A percentile compares a stretch with the other conserved stretches of the same genome.
These are phyloP conservation scores for Eretmocerus hayati DNA, from an alignment of 2,888 invertebrate genomes.

Conservation along the genomic window DNA sequence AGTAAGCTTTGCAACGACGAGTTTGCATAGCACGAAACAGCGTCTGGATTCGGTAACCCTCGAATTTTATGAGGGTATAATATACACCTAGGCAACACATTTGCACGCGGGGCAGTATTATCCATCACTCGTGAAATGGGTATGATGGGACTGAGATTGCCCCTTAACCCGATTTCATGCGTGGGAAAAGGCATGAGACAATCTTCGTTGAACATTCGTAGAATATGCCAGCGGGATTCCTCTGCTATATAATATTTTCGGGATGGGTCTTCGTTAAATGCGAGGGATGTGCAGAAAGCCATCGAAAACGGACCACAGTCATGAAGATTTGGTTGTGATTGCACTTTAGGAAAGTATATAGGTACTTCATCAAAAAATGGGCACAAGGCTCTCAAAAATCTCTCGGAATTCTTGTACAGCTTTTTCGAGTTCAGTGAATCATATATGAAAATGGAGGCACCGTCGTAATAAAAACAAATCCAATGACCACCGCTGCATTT, in stretches of 20 bases:
- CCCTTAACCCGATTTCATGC: too few species aligned
- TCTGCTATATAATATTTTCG: not conserved
- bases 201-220: not conserved
- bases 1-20: not conserved
- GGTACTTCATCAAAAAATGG: too few species aligned
- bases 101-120: not conserved
- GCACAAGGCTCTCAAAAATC: too few species aligned
- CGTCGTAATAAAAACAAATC: too few species aligned
- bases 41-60: not conserved
- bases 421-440: too few species aligned
- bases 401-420: too few species aligned
- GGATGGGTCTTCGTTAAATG: not conserved
- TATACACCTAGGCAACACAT: not conserved
- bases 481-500: too few species aligned
- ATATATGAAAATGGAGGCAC: too few species aligned
- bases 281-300: not conserved
- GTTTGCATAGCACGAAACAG: constrained; percentile 3
- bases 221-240: not conserved
- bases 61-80: not conserved
- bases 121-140: too few species aligned
- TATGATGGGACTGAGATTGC: too few species aligned
- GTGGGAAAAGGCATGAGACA: not conserved
- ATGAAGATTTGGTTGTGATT: too few species aligned
- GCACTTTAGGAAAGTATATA: too few species aligned
- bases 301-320: not conserved